A percentile compares a stretch with the other conserved stretches of the same genome.
These are phyloP conservation scores for Cyprinus carpio DNA, from an alignment of 2,113 vertebrate species.

Conservation along the genomic window DNA sequence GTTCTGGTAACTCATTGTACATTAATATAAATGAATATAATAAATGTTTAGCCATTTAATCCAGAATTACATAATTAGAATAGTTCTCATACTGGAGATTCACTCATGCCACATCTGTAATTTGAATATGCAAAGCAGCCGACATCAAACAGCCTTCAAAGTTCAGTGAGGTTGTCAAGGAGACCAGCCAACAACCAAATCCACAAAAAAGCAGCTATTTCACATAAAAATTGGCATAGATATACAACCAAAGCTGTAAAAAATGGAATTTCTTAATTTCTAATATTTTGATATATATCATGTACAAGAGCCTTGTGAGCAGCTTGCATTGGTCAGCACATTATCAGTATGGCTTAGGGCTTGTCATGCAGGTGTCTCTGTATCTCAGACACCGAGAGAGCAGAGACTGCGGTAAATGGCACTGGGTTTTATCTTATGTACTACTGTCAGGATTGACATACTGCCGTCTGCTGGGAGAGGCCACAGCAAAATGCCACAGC, in stretches of 20 bases:
- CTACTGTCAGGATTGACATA: conserved; percentile 6
- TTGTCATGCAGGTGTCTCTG: too few relatives aligned
- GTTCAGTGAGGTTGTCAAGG: conserved; percentile 43
- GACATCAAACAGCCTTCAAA: conserved; percentile 18
- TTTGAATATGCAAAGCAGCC: conserved; percentile 58
- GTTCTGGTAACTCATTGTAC: not conserved
- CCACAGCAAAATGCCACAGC: not conserved
- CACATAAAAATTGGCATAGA: not conserved
- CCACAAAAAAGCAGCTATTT: conserved; percentile 5
- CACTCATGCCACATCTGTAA: conserved; percentile 8
- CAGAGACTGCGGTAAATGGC: not conserved
- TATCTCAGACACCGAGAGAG: not conserved
- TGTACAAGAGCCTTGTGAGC: not conserved
- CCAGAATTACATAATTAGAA: not conserved
- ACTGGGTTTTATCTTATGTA: not conserved
- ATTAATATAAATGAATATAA: too few relatives aligned
- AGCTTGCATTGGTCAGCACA: too few relatives aligned
- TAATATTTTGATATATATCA: not conserved
- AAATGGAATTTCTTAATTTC: too few relatives aligned
- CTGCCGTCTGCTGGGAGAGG: not conserved
- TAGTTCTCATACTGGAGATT: conserved; percentile 41
- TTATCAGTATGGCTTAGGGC: too few relatives aligned
- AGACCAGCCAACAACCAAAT: conserved; percentile 45
- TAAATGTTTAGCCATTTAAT: not conserved
- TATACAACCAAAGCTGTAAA: not conserved